A percentile compares a stretch with the other conserved stretches of the same genome.
Conservation (phyloP, 2,113 vertebrate genomes). For the Saguinus imperator region DNA sequence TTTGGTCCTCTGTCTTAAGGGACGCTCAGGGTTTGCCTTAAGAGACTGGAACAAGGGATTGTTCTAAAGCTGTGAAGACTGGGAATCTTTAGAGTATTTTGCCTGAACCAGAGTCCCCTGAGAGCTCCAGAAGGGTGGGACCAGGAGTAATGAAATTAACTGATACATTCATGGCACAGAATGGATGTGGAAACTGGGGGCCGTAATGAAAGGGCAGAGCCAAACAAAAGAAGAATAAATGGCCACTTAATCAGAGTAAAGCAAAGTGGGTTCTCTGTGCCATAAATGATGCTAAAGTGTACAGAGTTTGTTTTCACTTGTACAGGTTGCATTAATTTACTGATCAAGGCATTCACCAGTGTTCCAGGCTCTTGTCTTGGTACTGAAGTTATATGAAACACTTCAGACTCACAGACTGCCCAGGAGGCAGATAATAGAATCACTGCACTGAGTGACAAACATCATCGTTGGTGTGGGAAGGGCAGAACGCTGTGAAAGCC, state of each 20-base stretch:
- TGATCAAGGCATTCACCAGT: not conserved
- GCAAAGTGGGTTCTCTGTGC: not conserved
- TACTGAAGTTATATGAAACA: not conserved
- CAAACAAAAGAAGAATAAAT: not conserved
- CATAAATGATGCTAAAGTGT: not conserved
- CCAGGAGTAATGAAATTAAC: not conserved
- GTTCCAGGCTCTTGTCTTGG: not conserved
- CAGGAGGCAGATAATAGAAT: not conserved
- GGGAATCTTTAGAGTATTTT: not conserved
- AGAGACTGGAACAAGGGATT: not conserved
- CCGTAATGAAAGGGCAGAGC: not conserved
- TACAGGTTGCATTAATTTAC: not conserved
- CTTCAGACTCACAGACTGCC: not conserved
- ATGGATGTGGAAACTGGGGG: not conserved
- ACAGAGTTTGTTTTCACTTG: not conserved
- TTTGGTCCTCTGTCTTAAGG: constrained; percentile 48
- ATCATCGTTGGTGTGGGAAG: not conserved
- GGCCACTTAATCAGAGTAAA: not conserved
- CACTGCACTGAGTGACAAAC: not conserved
- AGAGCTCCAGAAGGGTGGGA: not conserved
- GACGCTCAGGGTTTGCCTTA: constrained; percentile 7
- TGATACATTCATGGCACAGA: not conserved
- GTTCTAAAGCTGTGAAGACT: constrained; percentile 9
- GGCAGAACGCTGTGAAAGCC: not conserved
- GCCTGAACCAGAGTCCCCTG: not conserved